Conservation (phyloP, 1,140 invertebrate species). For the Steinernema khuongi region DNA sequence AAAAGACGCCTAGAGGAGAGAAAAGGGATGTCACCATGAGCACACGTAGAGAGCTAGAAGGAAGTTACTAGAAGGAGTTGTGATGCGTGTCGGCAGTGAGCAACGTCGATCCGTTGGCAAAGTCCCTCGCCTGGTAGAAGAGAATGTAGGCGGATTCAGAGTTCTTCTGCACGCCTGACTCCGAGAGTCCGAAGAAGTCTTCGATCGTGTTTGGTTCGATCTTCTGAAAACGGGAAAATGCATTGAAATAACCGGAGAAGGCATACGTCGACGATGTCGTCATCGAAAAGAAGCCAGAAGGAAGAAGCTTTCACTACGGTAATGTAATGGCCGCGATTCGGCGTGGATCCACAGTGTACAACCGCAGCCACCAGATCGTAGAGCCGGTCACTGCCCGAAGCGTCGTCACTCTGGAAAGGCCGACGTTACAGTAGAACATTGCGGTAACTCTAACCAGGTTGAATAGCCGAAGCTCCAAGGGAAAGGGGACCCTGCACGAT, state of each 20-base stretch:
- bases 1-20: no score
- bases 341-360: slow-evolving; percentile 96
- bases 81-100: background rate
- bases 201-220: slow-evolving; percentile 96
- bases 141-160: slow-evolving; percentile 98
- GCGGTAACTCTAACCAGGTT: slow-evolving; percentile 75
- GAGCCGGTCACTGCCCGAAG: slow-evolving; percentile 88
- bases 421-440: slow-evolving; percentile 18
- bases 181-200: slow-evolving; percentile 95
- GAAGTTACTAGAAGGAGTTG: background rate
- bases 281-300: slow-evolving; percentile 98
- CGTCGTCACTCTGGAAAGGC: slow-evolving; percentile 65
- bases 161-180: slow-evolving; percentile 72
- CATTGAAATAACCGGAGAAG: slow-evolving; percentile 7
- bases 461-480: slow-evolving; percentile 89
- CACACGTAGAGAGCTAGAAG: background rate
- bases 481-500: slow-evolving; percentile 96
- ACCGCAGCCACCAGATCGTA: slow-evolving; percentile 98
- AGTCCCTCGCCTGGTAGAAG: slow-evolving; percentile 81
- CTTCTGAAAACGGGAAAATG: slow-evolving; percentile 68
- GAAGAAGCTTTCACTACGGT: slow-evolving; percentile 98
- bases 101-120: background rate
- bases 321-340: slow-evolving; percentile 98
- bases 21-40: background rate
- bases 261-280: slow-evolving; percentile 98